A percentile compares a stretch with the other conserved stretches of the same genome.
phyloP scores from a whole-genome alignment of 2,888 invertebrate genomes.

The Agapetus fuscipes region DNA sequence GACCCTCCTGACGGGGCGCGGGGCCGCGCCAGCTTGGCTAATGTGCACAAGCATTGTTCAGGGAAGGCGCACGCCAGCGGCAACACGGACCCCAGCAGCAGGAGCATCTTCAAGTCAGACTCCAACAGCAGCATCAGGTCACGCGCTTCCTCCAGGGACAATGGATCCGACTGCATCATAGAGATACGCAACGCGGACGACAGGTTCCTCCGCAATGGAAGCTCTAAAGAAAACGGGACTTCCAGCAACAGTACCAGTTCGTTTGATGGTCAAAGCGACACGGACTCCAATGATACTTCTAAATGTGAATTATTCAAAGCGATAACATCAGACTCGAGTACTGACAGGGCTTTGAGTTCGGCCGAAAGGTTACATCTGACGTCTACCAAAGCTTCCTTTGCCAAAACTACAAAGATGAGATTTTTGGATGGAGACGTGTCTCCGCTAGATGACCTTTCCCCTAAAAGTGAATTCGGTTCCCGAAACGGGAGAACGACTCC shows the following conservation, averaged over 20 bases:
- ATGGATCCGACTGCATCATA: constrained; percentile 36
- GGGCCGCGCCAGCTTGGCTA: constrained; percentile 43
- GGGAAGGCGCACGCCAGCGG: constrained; percentile 71
- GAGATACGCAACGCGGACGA: constrained; percentile 36
- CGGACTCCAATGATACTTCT: constrained; percentile 49
- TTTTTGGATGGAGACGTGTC: constrained; percentile 37
- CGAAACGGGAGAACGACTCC: too few species aligned
- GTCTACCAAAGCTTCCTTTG: constrained; percentile 49
- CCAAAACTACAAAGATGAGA: constrained; percentile 51
- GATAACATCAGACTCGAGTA: too few species aligned
- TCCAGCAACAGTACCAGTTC: constrained; percentile 54
- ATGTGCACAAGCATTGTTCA: constrained; percentile 62
- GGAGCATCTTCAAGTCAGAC: constrained; percentile 39
- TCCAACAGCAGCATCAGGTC: constrained; percentile 40
- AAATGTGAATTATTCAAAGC: background rate
- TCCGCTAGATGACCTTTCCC: background rate
- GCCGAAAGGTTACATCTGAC: constrained; percentile 46
- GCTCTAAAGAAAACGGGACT: constrained; percentile 27
- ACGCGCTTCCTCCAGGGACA: constrained; percentile 29
- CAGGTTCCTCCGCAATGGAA: constrained; percentile 29
- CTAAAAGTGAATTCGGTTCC: background rate
- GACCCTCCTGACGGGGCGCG: constrained; percentile 42
- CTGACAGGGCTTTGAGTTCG: constrained; percentile 17
- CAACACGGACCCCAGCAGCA: constrained; percentile 43
- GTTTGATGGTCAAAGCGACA: constrained; percentile 56